A percentile compares a stretch with the other conserved stretches of the same genome.
Evolutionary conservation across 2,797 vertebrate genomes (phyloP).

Genomic region (Chrosomus eos): DNA sequence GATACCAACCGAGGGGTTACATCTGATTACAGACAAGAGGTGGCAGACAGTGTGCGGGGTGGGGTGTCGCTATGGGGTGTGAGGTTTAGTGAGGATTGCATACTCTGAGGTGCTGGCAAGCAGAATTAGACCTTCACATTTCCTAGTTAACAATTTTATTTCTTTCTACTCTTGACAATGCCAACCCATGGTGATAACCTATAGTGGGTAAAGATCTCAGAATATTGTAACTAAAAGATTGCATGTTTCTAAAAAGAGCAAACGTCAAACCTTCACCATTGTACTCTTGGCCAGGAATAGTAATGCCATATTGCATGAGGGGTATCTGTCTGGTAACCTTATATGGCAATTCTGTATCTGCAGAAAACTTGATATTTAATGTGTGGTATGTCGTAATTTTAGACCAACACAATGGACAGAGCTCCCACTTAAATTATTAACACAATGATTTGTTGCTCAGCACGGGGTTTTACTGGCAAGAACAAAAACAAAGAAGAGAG

Average conservation of each 20-base stretch:
- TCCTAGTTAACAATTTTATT: not conserved
- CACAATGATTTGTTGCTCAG: not conserved
- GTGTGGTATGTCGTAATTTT: not conserved
- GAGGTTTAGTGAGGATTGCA: not conserved
- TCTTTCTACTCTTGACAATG: not conserved
- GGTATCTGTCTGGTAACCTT: fast-evolving
- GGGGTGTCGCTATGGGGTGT: not conserved
- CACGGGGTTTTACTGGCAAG: not conserved
- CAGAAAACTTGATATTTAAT: not conserved
- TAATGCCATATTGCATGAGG: not conserved
- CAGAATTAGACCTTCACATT: not conserved
- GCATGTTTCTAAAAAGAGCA: not conserved
- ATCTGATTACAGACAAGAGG: conserved; percentile 51
- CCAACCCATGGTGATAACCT: no score
- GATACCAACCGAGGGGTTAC: conserved; percentile 60
- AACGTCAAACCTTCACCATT: not conserved
- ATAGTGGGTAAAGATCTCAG: not conserved
- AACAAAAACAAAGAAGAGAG: not conserved
- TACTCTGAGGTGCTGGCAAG: not conserved
- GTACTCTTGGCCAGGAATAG: not conserved
- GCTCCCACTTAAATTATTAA: not conserved
- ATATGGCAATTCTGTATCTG: not conserved
- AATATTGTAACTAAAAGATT: not conserved
- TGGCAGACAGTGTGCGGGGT: conserved; percentile 9
- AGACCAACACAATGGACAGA: not conserved